Percentiles rank a stretch among this genome's conserved stretches.
These are phyloP conservation scores for Drosophila sechellia DNA, from an alignment of 1,140 invertebrate genomes.

Conservation along the genomic window DNA sequence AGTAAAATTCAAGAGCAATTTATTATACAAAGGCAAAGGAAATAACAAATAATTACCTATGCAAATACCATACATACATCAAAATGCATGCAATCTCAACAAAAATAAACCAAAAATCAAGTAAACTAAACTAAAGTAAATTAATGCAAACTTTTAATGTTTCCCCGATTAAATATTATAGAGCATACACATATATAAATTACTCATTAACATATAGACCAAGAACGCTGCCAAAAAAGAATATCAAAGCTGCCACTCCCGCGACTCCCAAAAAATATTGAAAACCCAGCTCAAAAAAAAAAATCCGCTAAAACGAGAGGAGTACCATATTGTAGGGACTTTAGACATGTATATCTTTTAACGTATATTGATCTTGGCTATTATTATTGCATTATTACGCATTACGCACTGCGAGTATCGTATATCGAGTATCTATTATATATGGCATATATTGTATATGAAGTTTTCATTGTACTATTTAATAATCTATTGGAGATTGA, in stretches of 20 bases:
- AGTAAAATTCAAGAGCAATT: slow-evolving; percentile 81
- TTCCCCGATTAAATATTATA: slow-evolving; percentile 35
- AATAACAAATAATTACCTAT: slow-evolving; percentile 34
- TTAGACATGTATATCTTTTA: slow-evolving; percentile 52
- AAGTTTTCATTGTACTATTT: slow-evolving; percentile 81
- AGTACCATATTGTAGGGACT: slow-evolving; percentile 46
- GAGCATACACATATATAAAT: slow-evolving; percentile 29
- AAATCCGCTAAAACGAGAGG: slow-evolving; percentile 20
- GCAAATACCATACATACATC: slow-evolving; percentile 37
- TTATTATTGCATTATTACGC: slow-evolving; percentile 81
- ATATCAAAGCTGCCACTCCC: slow-evolving; percentile 67
- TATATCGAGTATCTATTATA: slow-evolving; percentile 68
- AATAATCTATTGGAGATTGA: slow-evolving; percentile 80
- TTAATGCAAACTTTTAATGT: slow-evolving; percentile 54
- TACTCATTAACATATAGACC: slow-evolving; percentile 46
- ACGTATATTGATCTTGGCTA: slow-evolving; percentile 63
- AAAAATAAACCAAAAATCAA: slow-evolving; percentile 35
- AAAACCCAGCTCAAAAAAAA: slow-evolving; percentile 33
- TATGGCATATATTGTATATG: slow-evolving; percentile 77
- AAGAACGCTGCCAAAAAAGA: slow-evolving; percentile 61
- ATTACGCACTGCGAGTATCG: slow-evolving; percentile 54
- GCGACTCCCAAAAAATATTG: slow-evolving; percentile 25
- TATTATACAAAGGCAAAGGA: slow-evolving; percentile 63
- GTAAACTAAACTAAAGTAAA: slow-evolving; percentile 35
- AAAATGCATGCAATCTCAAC: slow-evolving; percentile 65